Evolutionary conservation across 2,113 vertebrate species (phyloP), one percentile per base, ranked within the genome.

Genomic region (Myotis lucifugus): DNA sequence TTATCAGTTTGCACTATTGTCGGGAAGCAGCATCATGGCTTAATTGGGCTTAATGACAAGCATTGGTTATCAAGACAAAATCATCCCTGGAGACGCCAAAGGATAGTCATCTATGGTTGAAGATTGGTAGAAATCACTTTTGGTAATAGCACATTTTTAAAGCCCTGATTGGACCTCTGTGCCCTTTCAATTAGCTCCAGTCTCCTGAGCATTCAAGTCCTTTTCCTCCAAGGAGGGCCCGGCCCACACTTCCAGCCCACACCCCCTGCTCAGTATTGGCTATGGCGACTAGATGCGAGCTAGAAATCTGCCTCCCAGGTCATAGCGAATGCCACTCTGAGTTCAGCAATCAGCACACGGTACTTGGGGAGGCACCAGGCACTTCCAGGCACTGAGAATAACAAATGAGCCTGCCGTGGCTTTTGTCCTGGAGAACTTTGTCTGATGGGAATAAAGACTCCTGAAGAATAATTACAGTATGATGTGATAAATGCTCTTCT

Each of bases 401-500:
- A 81, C 86, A 76, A 61, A 90, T 14, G 13, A 89, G 6, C 4
- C 15, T 37, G 69, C 6, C 10, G 29, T 48, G 29, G 50, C 66
- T 92, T 85, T 89, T 77, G 54, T 83, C 59, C 40, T 79, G 6
- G 56, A 84, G 46, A 76, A 40, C n/a, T 61, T 42, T 72, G 9
- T 90, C 56, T 56, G 12, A 37, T 50, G 5, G 40, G 61, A 94
- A 91, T 23, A 88, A 91, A 82, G 34, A 73, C 32, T 94, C 88
- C 56, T 29, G 0, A 85, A 95, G 82, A 91, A 66, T 66, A 95
- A 84, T 81, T 64, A 42, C 40, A 74, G 14, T 34, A 52, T 50
- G 56, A 74, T 59, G 42, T 90, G 54, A 92, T 78, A 82, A 72
- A 88, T 66, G n/a, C n/a, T 90, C 10, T 66, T 79, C 61, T 66